phyloP scores from a whole-genome alignment of 2,888 invertebrate genomes.

The Spialia ferax region DNA sequence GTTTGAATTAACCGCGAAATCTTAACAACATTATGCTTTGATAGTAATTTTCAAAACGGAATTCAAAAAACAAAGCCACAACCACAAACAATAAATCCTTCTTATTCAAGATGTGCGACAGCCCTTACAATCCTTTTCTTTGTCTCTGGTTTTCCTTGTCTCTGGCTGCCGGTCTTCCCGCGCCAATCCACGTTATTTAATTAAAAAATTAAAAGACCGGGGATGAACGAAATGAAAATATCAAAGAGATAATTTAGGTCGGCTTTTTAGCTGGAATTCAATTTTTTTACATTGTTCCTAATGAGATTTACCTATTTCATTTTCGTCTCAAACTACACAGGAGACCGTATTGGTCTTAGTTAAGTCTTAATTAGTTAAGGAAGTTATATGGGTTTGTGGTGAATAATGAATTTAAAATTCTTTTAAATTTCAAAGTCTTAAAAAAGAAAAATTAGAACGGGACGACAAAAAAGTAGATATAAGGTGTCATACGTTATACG shows the following conservation, averaged over 20 bases:
- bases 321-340: not conserved
- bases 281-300: slow-evolving; percentile 13
- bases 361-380: not conserved
- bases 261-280: not conserved
- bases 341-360: not conserved
- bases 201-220: slow-evolving; percentile 33
- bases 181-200: slow-evolving; percentile 27
- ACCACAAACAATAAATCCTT: slow-evolving; percentile 14
- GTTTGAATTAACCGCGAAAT: not conserved
- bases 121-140: slow-evolving; percentile 26
- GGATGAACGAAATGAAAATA: slow-evolving; percentile 25
- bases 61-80: slow-evolving; percentile 13
- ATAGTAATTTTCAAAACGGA: not conserved
- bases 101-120: slow-evolving; percentile 24
- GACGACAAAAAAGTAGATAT: too few relatives aligned
- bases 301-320: slow-evolving; percentile 5
- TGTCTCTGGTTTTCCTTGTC: slow-evolving; percentile 24
- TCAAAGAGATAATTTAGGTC: slow-evolving; percentile 12
- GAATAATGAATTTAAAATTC: not conserved
- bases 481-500: too few relatives aligned
- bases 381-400: not conserved
- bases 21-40: not conserved
- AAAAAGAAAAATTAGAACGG: too few relatives aligned
- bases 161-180: slow-evolving; percentile 6
- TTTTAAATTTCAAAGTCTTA: too few relatives aligned